Conservation (phyloP, 2,797 vertebrate species). For the Sebastes nivosus region DNA sequence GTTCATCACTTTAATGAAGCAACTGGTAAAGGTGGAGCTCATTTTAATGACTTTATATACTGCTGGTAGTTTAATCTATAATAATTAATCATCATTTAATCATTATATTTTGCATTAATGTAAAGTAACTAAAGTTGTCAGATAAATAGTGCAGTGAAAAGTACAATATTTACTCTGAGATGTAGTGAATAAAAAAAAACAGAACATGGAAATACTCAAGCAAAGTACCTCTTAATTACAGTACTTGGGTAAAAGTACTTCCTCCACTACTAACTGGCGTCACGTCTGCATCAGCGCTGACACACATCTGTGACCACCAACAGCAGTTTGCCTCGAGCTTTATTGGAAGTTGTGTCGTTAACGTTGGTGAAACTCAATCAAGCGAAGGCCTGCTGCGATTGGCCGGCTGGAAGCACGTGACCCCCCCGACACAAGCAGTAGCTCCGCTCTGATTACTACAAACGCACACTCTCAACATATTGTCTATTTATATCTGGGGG, state of each 20-base stretch:
- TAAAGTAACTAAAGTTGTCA: too few relatives aligned
- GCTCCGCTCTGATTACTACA: conserved; percentile 49
- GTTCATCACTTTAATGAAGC: too few relatives aligned
- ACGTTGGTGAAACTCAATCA: conserved; percentile 37
- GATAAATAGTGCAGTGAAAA: too few relatives aligned
- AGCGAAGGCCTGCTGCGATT: conserved; percentile 5
- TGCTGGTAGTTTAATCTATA: too few relatives aligned
- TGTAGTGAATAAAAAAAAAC: neutral
- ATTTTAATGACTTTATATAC: too few relatives aligned
- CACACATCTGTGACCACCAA: conserved; percentile 32
- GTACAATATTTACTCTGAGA: neutral
- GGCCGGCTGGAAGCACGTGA: conserved; percentile 34
- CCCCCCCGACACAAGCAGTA: conserved; percentile 36
- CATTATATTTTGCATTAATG: too few relatives aligned
- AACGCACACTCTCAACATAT: conserved; percentile 26
- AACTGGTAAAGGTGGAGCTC: too few relatives aligned
- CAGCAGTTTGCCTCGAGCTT: conserved; percentile 7
- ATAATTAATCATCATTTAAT: too few relatives aligned
- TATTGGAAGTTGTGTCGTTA: conserved; percentile 9
- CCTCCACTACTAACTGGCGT: neutral
- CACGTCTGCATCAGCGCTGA: conserved; percentile 1
- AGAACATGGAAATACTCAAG: neutral
- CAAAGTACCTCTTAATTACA: too few relatives aligned
- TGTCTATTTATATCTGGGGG: conserved; percentile 55
- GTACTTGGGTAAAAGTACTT: neutral